Evolutionary conservation across 1,140 invertebrate genomes (phyloP).

Genomic region (Sitodiplosis mosellana): DNA sequence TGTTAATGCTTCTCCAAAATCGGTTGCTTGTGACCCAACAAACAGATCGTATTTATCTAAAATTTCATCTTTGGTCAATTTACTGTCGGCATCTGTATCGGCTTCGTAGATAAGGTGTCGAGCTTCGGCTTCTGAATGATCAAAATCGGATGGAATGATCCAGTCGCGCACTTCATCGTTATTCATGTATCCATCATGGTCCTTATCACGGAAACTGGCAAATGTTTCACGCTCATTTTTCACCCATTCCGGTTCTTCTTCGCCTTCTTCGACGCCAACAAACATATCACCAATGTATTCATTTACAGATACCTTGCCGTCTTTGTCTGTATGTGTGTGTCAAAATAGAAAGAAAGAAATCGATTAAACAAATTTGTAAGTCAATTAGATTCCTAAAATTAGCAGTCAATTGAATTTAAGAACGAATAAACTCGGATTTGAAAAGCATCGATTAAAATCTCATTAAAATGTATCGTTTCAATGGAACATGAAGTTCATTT

Average conservation of each 20-base stretch:
- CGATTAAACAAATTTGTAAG: too few species aligned
- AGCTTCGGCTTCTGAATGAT: slow-evolving; percentile 90
- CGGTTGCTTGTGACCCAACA: slow-evolving; percentile 95
- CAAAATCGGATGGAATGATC: slow-evolving; percentile 92
- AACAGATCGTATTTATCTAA: slow-evolving; percentile 93
- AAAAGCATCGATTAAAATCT: too few species aligned
- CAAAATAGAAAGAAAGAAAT: too few species aligned
- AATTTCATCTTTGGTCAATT: slow-evolving; percentile 81
- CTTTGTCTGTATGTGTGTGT: slow-evolving; percentile 47
- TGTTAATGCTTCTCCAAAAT: slow-evolving; percentile 89
- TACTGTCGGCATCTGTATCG: slow-evolving; percentile 76
- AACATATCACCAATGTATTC: slow-evolving; percentile 86
- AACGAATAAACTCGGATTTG: too few species aligned
- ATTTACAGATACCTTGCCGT: slow-evolving; percentile 58
- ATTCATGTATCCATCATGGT: slow-evolving; percentile 72
- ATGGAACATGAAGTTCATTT: too few species aligned
- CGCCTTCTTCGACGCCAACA: slow-evolving; percentile 41
- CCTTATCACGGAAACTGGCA: slow-evolving; percentile 19
- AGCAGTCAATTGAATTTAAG: too few species aligned
- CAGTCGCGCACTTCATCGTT: slow-evolving; percentile 74
- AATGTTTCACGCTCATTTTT: slow-evolving; percentile 87
- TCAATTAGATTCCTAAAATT: too few species aligned
- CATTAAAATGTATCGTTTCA: too few species aligned
- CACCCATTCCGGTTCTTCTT: slow-evolving; percentile 91
- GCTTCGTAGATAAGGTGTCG: slow-evolving; percentile 90